Conservation (phyloP, 2,888 invertebrate genomes). For the Diadegma fenestrale region DNA sequence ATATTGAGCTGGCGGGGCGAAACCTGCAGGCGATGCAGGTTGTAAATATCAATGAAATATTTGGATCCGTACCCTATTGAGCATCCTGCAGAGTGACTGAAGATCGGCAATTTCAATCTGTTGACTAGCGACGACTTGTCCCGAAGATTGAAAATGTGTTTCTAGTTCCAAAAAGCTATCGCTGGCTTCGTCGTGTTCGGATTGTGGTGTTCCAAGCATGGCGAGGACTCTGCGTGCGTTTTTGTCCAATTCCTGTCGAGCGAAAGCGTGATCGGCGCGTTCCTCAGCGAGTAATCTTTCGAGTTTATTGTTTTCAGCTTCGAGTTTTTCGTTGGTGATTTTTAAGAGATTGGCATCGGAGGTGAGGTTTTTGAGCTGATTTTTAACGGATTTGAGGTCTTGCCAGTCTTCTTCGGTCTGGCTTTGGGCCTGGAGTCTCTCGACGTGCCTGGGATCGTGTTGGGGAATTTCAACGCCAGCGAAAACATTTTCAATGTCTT, state of each 20-base stretch:
- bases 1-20: too few relatives aligned
- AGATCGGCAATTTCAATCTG: conserved; percentile 91
- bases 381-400: conserved; percentile 88
- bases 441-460: conserved; percentile 82
- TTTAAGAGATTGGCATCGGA: conserved; percentile 82
- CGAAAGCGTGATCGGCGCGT: conserved; percentile 90
- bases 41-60: conserved; percentile 72
- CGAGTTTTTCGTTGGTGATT: conserved; percentile 87
- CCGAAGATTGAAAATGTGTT: conserved; percentile 90
- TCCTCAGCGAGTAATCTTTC: conserved; percentile 89
- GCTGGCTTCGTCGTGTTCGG: conserved; percentile 86
- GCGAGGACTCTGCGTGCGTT: conserved; percentile 91
- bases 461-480: conserved; percentile 86
- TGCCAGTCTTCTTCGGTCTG: conserved; percentile 89
- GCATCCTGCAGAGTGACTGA: conserved; percentile 89
- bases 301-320: conserved; percentile 86
- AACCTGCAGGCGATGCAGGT: too few relatives aligned
- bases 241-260: conserved; percentile 90
- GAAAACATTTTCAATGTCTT: conserved; percentile 90
- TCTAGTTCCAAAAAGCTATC: conserved; percentile 92
- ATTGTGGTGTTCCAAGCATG: conserved; percentile 85
- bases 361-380: conserved; percentile 86
- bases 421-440: conserved; percentile 86
- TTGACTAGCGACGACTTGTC: conserved; percentile 90
- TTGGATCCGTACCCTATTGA: conserved; percentile 87